Conservation (phyloP, 2,113 vertebrate genomes). For the Embiotoca jacksoni region DNA sequence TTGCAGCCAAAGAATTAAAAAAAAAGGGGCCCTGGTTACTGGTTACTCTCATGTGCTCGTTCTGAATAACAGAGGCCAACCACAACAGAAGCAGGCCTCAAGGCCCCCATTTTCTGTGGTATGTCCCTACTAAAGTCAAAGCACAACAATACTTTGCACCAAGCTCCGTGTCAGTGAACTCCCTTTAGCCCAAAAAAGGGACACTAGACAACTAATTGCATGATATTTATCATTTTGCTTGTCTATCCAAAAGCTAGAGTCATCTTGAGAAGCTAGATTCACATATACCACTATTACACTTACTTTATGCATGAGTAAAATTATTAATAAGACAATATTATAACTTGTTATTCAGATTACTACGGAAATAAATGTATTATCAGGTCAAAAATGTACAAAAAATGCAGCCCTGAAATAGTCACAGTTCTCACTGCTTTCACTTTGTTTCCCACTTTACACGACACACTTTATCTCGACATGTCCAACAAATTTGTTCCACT, state of each 20-base stretch:
- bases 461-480: not conserved
- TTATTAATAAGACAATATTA: not conserved
- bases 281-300: not conserved
- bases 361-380: not conserved
- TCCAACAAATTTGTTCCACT: not conserved
- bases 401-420: no score
- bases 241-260: not conserved
- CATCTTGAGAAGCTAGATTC: constrained; percentile 2
- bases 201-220: constrained; percentile 9
- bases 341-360: not conserved
- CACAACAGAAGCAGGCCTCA: constrained; percentile 53
- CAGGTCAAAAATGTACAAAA: not conserved
- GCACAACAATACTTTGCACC: constrained; percentile 22
- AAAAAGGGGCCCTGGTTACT: constrained; percentile 26
- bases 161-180: constrained; percentile 17
- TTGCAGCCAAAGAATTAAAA: constrained; percentile 65
- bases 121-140: constrained; percentile 40
- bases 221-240: constrained; percentile 1
- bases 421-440: not conserved
- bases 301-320: not conserved
- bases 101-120: constrained; percentile 35
- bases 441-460: constrained; percentile 2
- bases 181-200: not conserved
- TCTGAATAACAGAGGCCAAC: constrained; percentile 40
- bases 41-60: constrained; percentile 33